These are phyloP conservation scores for Pocillopora verrucosa DNA, from an alignment of 64 coral and sea anemone genomes.

Conservation along the genomic window DNA sequence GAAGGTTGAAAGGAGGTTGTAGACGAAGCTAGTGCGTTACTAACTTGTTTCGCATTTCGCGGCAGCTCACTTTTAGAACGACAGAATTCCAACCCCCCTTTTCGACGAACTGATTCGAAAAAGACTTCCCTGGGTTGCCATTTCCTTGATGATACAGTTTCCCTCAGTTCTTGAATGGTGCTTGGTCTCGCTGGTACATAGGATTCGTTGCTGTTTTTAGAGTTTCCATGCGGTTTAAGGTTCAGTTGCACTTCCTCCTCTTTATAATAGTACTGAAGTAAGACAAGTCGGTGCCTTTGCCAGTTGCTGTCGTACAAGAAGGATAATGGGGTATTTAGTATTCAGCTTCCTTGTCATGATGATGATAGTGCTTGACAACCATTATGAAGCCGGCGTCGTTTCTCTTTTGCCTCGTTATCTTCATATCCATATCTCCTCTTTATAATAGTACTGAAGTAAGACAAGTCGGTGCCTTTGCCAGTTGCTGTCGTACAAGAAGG, in stretches of 20 bases:
- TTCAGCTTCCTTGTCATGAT: constrained; percentile 38
- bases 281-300: constrained; percentile 28
- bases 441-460: constrained; percentile 47
- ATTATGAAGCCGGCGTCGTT: constrained; percentile 43
- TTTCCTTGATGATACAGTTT: not conserved
- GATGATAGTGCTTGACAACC: constrained; percentile 30
- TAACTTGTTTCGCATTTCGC: constrained; percentile 40
- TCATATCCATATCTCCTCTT: too few species aligned
- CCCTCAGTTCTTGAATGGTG: constrained; percentile 29
- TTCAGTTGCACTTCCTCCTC: constrained; percentile 19
- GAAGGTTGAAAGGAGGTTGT: constrained; percentile 30
- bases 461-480: constrained; percentile 27
- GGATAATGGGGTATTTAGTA: constrained; percentile 25
- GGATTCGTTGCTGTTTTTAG: constrained; percentile 43
- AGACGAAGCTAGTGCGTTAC: constrained; percentile 31
- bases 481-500: constrained; percentile 16
- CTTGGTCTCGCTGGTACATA: constrained; percentile 42
- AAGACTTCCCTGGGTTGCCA: constrained; percentile 27
- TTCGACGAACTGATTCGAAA: constrained; percentile 24
- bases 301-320: constrained; percentile 16
- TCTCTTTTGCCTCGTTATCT: constrained; percentile 18
- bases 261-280: constrained; percentile 53
- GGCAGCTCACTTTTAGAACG: constrained; percentile 25
- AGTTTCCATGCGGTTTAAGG: constrained; percentile 41
- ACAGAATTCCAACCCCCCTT: constrained; percentile 29